Percentiles rank a stretch among this genome's conserved stretches.
phyloP scores from a whole-genome alignment of 2,797 vertebrate genomes.

The Neosilurus hyrtlii region DNA sequence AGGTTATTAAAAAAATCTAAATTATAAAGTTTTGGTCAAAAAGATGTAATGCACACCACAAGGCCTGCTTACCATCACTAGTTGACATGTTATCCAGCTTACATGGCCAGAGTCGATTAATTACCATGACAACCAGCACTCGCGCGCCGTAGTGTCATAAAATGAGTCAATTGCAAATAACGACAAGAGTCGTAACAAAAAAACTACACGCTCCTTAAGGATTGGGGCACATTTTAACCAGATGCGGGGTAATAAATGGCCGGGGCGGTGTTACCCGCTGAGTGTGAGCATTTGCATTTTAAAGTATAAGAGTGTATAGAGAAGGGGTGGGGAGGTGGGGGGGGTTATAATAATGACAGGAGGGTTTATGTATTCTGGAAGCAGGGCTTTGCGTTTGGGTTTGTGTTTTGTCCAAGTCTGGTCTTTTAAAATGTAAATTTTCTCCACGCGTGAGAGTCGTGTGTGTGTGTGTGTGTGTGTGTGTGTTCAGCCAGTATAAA shows the following conservation, averaged over 20 bases:
- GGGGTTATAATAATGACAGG: conserved; percentile 24
- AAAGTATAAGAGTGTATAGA: conserved; percentile 52
- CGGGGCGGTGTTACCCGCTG: conserved; percentile 56
- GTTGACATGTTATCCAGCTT: neutral
- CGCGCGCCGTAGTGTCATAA: conserved; percentile 65
- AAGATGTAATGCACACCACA: neutral
- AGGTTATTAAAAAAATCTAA: no score
- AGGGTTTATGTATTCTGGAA: conserved; percentile 53
- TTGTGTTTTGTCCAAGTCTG: conserved; percentile 48
- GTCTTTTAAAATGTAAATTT: conserved; percentile 65
- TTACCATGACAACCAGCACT: conserved; percentile 72
- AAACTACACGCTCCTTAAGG: conserved; percentile 67
- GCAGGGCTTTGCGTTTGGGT: conserved; percentile 11
- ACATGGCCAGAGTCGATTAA: conserved; percentile 60
- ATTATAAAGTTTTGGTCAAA: neutral
- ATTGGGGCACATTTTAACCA: conserved; percentile 73
- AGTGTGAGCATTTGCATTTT: conserved; percentile 63
- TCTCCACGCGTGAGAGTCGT: conserved; percentile 48
- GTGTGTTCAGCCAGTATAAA: conserved; percentile 45
- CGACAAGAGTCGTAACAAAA: conserved; percentile 68
- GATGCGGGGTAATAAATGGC: conserved; percentile 73
- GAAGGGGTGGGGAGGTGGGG: neutral
- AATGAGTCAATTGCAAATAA: conserved; percentile 70
- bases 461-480: conserved; percentile 25
- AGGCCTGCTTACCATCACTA: neutral